These are phyloP conservation scores for Natator depressus DNA, from an alignment of 2,113 vertebrate genomes.

Conservation along the genomic window DNA sequence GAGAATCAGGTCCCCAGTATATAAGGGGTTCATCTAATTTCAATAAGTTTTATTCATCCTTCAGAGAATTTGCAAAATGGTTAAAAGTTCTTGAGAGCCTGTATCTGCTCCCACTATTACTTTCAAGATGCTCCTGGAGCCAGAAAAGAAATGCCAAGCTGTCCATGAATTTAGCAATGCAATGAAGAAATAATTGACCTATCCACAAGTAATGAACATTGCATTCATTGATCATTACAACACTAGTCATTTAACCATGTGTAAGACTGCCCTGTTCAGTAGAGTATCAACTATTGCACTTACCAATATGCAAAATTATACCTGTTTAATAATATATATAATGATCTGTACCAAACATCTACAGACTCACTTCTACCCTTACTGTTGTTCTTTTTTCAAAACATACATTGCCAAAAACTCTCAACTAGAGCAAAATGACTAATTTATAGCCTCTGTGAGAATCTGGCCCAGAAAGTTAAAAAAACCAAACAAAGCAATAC, in stretches of 20 bases:
- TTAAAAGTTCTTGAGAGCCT: neutral
- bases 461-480: neutral
- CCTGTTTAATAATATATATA: neutral
- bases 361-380: neutral
- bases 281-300: neutral
- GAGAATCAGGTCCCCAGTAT: neutral
- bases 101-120: neutral
- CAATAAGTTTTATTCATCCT: neutral
- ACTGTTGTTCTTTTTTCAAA: neutral
- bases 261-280: neutral
- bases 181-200: neutral
- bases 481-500: neutral
- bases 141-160: neutral
- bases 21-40: neutral
- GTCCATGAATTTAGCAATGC: neutral
- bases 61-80: neutral
- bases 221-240: neutral
- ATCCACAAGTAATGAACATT: neutral
- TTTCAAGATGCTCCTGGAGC: neutral
- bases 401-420: neutral
- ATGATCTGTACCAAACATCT: neutral
- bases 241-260: neutral
- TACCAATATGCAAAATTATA: neutral
- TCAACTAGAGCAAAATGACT: neutral
- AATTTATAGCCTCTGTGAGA: neutral